phyloP scores from a whole-genome alignment of 2,113 vertebrate species.

The Peromyscus leucopus region DNA sequence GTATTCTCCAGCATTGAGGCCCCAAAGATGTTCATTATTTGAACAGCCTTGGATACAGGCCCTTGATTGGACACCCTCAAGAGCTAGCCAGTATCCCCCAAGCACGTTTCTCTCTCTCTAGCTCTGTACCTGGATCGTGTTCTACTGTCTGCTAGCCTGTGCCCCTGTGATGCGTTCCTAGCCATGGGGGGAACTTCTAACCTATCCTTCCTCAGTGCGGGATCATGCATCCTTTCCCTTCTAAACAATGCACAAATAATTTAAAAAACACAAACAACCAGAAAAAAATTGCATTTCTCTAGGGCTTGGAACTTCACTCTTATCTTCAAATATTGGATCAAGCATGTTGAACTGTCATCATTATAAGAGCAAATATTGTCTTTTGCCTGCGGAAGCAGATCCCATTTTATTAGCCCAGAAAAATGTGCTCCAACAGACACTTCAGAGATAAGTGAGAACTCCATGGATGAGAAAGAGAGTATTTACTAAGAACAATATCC shows the following conservation, averaged over 20 bases:
- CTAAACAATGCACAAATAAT: not conserved
- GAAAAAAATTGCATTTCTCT: not conserved
- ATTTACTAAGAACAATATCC: constrained; percentile 36
- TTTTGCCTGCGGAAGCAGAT: not conserved
- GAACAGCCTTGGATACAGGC: not conserved
- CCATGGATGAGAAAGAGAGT: not conserved
- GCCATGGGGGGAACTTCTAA: no score
- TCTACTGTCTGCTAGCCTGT: accelerated
- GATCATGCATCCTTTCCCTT: not conserved
- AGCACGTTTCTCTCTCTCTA: accelerated
- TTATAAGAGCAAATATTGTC: not conserved
- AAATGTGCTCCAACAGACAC: constrained; percentile 13
- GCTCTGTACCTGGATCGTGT: not conserved
- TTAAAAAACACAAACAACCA: not conserved
- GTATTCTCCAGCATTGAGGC: not conserved
- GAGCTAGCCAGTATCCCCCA: accelerated
- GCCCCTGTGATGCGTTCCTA: accelerated
- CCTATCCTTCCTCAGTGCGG: not conserved
- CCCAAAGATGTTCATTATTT: not conserved
- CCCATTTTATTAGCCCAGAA: not conserved
- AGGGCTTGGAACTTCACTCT: not conserved
- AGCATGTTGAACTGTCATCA: not conserved
- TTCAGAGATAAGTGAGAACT: not conserved
- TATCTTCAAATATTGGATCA: not conserved
- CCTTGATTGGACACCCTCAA: not conserved